Conservation (phyloP, 2,888 invertebrate species). For the Stenodera caucasica region DNA sequence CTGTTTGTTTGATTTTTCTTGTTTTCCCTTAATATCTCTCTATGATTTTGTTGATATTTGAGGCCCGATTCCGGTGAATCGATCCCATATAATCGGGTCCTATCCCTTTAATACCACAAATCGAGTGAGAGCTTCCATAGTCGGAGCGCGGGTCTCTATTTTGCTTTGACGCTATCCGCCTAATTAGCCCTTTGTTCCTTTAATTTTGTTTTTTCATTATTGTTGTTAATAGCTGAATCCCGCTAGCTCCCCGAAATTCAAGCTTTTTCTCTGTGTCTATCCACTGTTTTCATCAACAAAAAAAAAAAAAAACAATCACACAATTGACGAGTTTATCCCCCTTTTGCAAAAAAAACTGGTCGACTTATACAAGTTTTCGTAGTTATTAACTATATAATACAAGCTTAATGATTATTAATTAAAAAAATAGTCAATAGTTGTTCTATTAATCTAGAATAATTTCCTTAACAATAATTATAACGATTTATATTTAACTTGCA, state of each 20-base stretch:
- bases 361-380: neutral
- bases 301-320: neutral
- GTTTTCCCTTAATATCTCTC: neutral
- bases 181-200: constrained; percentile 51
- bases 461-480: constrained; percentile 50
- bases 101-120: constrained; percentile 56
- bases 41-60: neutral
- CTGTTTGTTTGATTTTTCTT: neutral
- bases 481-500: constrained; percentile 52
- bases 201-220: neutral
- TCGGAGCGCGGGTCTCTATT: constrained; percentile 57
- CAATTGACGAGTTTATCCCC: neutral
- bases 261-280: too few species aligned
- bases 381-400: constrained; percentile 9
- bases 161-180: constrained; percentile 44
- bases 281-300: neutral
- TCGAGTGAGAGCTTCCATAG: constrained; percentile 56
- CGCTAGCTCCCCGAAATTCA: constrained; percentile 1
- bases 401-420: constrained; percentile 47
- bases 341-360: constrained; percentile 3
- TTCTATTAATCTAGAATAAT: constrained; percentile 53
- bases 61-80: neutral
- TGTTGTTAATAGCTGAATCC: constrained; percentile 8
- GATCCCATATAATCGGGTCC: constrained; percentile 41
- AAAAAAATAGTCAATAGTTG: constrained; percentile 54